These are phyloP conservation scores for Rotaria sp. DNA, from an alignment of 2,888 invertebrate species.

Conservation along the genomic window DNA sequence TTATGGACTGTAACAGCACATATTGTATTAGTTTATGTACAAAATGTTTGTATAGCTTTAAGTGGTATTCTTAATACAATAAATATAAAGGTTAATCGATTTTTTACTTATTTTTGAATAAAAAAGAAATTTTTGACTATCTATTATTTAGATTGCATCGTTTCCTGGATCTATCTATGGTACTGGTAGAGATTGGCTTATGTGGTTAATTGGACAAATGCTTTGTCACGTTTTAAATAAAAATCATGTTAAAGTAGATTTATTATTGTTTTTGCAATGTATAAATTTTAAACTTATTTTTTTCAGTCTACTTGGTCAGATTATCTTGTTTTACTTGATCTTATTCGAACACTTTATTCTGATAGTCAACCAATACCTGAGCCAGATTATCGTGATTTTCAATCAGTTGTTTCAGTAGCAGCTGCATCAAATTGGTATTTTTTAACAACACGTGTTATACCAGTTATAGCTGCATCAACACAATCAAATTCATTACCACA, in stretches of 20 bases:
- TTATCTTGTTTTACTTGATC: neutral
- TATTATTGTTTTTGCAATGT: neutral
- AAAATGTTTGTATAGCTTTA: neutral
- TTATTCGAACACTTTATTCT: neutral
- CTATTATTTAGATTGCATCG: neutral
- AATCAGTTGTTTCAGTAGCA: neutral
- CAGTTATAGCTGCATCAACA: constrained; percentile 77
- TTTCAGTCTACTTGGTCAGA: neutral
- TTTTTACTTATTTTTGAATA: no score
- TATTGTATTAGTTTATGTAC: constrained; percentile 1
- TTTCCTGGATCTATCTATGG: neutral
- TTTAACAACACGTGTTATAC: constrained; percentile 24
- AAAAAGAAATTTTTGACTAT: neutral
- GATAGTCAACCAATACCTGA: neutral
- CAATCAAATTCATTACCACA: constrained; percentile 82
- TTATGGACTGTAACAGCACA: constrained; percentile 8
- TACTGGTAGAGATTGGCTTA: neutral
- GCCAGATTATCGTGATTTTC: constrained; percentile 14
- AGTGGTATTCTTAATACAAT: constrained; percentile 17
- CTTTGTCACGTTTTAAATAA: neutral
- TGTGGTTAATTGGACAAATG: constrained; percentile 1
- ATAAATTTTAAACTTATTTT: neutral
- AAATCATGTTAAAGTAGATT: neutral
- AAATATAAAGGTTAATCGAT: neutral
- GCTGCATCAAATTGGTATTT: constrained; percentile 20